These are phyloP conservation scores for Harpalus rubripes DNA, from an alignment of 2,888 invertebrate species.

Conservation along the genomic window DNA sequence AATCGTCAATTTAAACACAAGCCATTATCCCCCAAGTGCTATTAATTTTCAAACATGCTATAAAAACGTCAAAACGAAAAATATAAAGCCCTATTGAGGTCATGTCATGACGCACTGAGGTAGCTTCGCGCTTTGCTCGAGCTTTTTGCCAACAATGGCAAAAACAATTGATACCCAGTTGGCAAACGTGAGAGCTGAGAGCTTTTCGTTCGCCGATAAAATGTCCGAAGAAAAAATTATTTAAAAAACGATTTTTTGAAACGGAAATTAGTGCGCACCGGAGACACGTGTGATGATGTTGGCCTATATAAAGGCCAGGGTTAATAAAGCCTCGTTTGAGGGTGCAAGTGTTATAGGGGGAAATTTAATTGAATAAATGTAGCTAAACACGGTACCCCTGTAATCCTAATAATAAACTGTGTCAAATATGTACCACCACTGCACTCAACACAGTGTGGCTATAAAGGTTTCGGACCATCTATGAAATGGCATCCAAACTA, in stretches of 20 bases:
- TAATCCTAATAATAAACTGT: neutral
- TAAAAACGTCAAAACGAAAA: conserved; percentile 46
- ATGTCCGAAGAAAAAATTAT: neutral
- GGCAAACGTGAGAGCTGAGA: conserved; percentile 4
- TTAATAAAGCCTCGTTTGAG: neutral
- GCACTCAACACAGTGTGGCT: no score
- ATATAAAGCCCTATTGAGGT: conserved; percentile 43
- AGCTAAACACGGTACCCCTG: neutral
- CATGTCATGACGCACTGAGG: conserved; percentile 33
- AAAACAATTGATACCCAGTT: conserved; percentile 42
- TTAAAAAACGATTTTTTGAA: neutral
- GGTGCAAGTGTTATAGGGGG: neutral
- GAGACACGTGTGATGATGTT: neutral
- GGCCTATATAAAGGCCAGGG: neutral
- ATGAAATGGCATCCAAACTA: no score
- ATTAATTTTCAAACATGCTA: conserved; percentile 40
- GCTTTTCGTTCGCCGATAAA: neutral
- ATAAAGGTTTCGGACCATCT: no score
- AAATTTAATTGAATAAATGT: conserved; percentile 1
- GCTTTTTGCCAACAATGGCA: conserved; percentile 41
- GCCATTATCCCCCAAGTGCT: conserved; percentile 36
- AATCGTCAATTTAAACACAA: conserved; percentile 43
- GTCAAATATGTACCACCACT: neutral
- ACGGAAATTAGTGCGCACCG: neutral
- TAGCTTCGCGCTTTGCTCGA: conserved; percentile 18